phyloP scores from a whole-genome alignment of 2,888 invertebrate species.

The Galeruca laticollis region DNA sequence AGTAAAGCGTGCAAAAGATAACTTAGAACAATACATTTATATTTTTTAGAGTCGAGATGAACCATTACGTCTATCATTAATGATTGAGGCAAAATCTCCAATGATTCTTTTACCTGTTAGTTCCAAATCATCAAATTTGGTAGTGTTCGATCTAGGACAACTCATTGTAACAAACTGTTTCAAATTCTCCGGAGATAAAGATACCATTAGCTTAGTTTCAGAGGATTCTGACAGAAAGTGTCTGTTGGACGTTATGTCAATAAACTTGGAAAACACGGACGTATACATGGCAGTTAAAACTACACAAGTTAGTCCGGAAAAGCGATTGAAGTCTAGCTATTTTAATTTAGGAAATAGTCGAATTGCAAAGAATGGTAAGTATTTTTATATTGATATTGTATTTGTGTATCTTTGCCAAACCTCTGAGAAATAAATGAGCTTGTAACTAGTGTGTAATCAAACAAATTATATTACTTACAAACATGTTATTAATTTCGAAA shows the following conservation, averaged over 20 bases:
- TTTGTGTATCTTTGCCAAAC: too few species aligned
- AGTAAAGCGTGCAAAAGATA: background rate
- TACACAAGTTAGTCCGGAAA: constrained; percentile 50
- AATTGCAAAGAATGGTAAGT: constrained; percentile 69
- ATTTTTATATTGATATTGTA: background rate
- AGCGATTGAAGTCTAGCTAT: constrained; percentile 45
- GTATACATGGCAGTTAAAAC: constrained; percentile 74
- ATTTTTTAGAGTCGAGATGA: constrained; percentile 61
- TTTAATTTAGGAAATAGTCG: constrained; percentile 68
- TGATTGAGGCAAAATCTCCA: constrained; percentile 81
- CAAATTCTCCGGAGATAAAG: constrained; percentile 71
- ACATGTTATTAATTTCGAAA: too few species aligned
- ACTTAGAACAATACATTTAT: background rate
- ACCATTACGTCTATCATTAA: constrained; percentile 69
- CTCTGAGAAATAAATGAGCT: too few species aligned
- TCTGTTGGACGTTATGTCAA: constrained; percentile 80
- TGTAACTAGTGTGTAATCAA: too few species aligned
- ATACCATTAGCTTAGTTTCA: constrained; percentile 68
- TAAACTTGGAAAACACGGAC: constrained; percentile 82
- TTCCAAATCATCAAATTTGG: constrained; percentile 80
- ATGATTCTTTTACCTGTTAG: constrained; percentile 89
- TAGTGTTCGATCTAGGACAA: constrained; percentile 85
- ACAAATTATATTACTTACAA: too few species aligned
- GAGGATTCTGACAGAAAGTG: constrained; percentile 68
- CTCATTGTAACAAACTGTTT: constrained; percentile 85